These are phyloP conservation scores for Chionoecetes opilio DNA, from an alignment of 1,140 invertebrate species.

Conservation along the genomic window DNA sequence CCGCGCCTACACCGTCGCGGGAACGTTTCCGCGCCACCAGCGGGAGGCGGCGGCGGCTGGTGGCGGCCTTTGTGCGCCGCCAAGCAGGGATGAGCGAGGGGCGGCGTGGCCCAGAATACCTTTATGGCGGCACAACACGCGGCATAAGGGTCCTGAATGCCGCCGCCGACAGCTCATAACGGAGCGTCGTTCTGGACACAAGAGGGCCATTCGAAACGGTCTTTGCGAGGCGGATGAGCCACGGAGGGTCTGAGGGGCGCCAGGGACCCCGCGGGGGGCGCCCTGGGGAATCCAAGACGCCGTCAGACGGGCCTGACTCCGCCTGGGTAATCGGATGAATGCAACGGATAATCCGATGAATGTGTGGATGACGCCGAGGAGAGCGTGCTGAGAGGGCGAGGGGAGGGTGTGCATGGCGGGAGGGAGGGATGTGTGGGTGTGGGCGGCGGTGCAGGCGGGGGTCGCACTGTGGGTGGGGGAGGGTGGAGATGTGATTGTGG, in stretches of 20 bases:
- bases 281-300: background rate
- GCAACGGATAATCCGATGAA: background rate
- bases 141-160: conserved; percentile 67
- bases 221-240: conserved; percentile 73
- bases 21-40: background rate
- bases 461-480: background rate
- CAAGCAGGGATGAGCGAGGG: conserved; percentile 36
- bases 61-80: background rate
- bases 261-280: conserved; percentile 50
- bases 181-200: conserved; percentile 71
- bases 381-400: too few relatives aligned
- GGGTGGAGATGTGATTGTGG: background rate
- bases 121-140: conserved; percentile 66
- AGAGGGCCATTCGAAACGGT: conserved; percentile 73
- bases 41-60: background rate
- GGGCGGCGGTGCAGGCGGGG: background rate
- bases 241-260: conserved; percentile 40
- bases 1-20: background rate
- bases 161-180: conserved; percentile 69
- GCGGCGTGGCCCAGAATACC: conserved; percentile 52
- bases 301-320: background rate
- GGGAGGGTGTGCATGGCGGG: background rate
- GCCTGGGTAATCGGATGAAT: conserved; percentile 44
- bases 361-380: background rate
- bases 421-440: background rate